Percentiles rank a stretch among this genome's conserved stretches.
phyloP scores from a whole-genome alignment of 2,797 vertebrate genomes.

The Pseudotriccus pelzelni region DNA sequence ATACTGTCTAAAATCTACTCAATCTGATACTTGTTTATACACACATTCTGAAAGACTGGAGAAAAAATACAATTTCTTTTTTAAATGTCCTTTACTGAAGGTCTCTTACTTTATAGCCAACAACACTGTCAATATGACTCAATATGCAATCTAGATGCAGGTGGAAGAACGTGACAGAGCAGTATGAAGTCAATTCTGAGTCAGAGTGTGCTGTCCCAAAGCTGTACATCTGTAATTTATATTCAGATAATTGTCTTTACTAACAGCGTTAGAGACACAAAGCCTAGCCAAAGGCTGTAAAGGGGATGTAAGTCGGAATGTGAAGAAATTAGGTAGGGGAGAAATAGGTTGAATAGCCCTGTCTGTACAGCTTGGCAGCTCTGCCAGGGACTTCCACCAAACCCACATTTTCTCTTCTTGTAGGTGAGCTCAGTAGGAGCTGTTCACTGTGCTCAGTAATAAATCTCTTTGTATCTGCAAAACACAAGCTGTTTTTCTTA shows the following conservation, averaged over 20 bases:
- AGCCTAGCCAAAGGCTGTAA: slow-evolving; percentile 52
- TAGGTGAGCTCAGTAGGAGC: background rate
- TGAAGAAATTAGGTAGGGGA: background rate
- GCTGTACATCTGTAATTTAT: slow-evolving; percentile 45
- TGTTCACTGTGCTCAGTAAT: background rate
- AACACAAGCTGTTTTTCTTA: background rate
- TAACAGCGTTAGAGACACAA: slow-evolving; percentile 55
- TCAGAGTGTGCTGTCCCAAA: slow-evolving; percentile 44
- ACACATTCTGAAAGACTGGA: background rate
- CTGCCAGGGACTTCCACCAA: background rate
- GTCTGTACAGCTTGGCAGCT: background rate
- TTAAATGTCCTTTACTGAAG: slow-evolving; percentile 48
- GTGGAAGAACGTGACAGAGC: slow-evolving; percentile 52
- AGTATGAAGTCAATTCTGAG: slow-evolving; percentile 41
- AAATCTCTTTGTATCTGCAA: background rate
- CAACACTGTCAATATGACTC: slow-evolving; percentile 54
- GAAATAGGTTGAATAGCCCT: background rate
- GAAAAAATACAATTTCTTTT: background rate
- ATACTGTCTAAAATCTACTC: background rate
- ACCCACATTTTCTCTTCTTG: background rate
- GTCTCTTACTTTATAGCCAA: slow-evolving; percentile 42
- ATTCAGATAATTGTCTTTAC: slow-evolving; percentile 52
- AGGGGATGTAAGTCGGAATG: background rate
- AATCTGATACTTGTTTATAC: background rate
- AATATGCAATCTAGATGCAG: slow-evolving; percentile 54